Evolutionary conservation across 2,888 invertebrate species (phyloP).

Genomic region (Tribolium freemani): DNA sequence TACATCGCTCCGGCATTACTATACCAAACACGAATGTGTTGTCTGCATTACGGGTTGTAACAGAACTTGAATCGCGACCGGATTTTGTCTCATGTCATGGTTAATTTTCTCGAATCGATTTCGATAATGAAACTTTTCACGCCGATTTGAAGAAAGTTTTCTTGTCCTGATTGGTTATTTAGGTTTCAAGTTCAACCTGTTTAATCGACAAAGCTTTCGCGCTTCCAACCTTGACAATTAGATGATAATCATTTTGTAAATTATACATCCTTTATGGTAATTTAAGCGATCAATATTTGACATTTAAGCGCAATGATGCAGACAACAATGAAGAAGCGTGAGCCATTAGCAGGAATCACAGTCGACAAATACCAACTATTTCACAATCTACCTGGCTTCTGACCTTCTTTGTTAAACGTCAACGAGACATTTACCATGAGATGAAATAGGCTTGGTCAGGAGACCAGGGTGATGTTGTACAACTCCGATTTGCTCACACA

Average conservation of each 20-base stretch:
- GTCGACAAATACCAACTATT: constrained; percentile 36
- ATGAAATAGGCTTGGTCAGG: constrained; percentile 23
- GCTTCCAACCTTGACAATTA: constrained; percentile 28
- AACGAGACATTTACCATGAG: constrained; percentile 24
- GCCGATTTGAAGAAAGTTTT: constrained; percentile 15
- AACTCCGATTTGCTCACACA: not conserved
- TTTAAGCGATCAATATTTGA: constrained; percentile 1
- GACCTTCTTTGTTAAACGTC: constrained; percentile 30
- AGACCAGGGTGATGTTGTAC: constrained; percentile 11
- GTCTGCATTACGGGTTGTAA: not conserved
- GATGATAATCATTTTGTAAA: constrained; percentile 8
- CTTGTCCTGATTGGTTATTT: not conserved
- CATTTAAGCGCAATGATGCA: constrained; percentile 14
- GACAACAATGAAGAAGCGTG: constrained; percentile 25
- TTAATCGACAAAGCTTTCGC: not conserved
- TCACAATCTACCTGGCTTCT: constrained; percentile 29
- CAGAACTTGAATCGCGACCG: not conserved
- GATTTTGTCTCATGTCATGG: too few species aligned
- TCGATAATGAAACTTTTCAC: not conserved
- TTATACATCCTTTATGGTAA: constrained; percentile 11
- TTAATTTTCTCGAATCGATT: not conserved
- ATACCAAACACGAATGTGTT: not conserved
- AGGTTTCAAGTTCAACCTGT: constrained; percentile 27
- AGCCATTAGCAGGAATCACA: constrained; percentile 6
- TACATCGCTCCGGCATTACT: not conserved